Conservation (phyloP, 2,113 vertebrate genomes). For the Hiodon alosoides region DNA sequence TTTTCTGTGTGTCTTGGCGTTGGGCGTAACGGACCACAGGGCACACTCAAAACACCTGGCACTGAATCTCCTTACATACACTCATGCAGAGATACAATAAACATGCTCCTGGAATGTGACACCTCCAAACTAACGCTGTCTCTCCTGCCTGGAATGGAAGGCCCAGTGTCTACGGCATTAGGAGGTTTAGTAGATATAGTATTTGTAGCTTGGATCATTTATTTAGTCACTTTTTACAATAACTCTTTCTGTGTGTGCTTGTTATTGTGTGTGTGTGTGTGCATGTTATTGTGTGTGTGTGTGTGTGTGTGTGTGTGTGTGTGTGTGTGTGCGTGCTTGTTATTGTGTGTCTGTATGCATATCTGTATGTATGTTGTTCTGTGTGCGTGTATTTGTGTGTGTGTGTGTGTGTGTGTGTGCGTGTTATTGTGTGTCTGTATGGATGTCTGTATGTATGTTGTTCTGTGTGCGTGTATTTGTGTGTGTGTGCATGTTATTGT, state of each 20-base stretch:
- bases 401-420: too few species aligned
- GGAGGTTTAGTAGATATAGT: not conserved
- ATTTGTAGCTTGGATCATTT: not conserved
- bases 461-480: too few species aligned
- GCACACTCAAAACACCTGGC: conserved; percentile 48
- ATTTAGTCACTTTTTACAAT: too few species aligned
- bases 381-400: not conserved
- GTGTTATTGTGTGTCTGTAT: not conserved
- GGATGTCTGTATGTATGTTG: too few species aligned
- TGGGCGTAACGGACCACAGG: conserved; percentile 64
- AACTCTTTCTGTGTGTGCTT: too few species aligned
- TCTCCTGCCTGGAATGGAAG: too few species aligned
- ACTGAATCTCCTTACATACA: conserved; percentile 6
- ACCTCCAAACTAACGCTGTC: not conserved
- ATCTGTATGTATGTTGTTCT: too few species aligned
- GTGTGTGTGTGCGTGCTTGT: not conserved
- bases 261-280: not conserved
- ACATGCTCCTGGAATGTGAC: conserved; percentile 8
- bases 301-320: not conserved
- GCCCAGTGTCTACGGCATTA: too few species aligned
- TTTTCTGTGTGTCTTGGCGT: conserved; percentile 47
- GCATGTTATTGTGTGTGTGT: not conserved
- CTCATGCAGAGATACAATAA: conserved; percentile 1
- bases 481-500: too few species aligned
- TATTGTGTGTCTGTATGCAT: not conserved